Conservation (phyloP, 2,888 invertebrate species). For the Opisthograptis luteolata region DNA sequence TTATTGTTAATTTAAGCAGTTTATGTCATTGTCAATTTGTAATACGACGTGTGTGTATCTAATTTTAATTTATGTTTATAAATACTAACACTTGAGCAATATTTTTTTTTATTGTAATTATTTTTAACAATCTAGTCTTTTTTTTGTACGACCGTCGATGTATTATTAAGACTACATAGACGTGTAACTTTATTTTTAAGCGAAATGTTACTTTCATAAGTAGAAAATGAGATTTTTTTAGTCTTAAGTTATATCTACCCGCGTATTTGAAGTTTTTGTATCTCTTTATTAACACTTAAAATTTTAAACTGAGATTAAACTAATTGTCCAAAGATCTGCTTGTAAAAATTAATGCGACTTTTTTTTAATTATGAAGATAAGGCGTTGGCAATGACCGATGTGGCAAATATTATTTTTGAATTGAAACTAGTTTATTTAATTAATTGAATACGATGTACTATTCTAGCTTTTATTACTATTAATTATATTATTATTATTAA, state of each 20-base stretch:
- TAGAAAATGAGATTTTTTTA: constrained; percentile 38
- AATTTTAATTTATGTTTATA: constrained; percentile 43
- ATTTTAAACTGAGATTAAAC: constrained; percentile 31
- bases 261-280: constrained; percentile 14
- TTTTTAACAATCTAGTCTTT: constrained; percentile 80
- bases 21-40: neutral
- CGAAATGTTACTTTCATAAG: constrained; percentile 35
- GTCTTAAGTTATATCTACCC: constrained; percentile 26
- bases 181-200: constrained; percentile 42
- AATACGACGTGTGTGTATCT: constrained; percentile 39
- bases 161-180: constrained; percentile 61
- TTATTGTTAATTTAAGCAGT: constrained; percentile 1
- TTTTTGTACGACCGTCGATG: constrained; percentile 66
- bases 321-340: constrained; percentile 38
- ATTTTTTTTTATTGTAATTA: constrained; percentile 52
- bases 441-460: constrained; percentile 10
- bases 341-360: constrained; percentile 24
- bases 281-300: neutral
- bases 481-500: constrained; percentile 11
- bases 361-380: too few relatives aligned
- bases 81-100: constrained; percentile 48
- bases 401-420: constrained; percentile 29
- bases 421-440: constrained; percentile 17
- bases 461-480: constrained; percentile 22
- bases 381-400: constrained; percentile 42